Base-by-base conservation (phyloP, 2,888 invertebrate genomes). In the Pogonocherus hispidulus region DNA sequence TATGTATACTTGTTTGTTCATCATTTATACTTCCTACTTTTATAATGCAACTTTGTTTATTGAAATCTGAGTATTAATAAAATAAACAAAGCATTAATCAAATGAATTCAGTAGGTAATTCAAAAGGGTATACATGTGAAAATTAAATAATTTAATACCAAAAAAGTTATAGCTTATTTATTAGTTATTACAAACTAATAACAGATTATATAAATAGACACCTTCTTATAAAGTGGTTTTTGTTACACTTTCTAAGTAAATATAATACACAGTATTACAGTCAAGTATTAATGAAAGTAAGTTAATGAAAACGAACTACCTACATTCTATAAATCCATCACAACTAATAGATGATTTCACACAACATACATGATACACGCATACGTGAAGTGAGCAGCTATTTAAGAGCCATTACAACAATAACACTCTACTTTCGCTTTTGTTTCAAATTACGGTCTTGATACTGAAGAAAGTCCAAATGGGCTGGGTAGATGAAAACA, bases 401-500 rank as follows among this genome's bases (percentile, higher is more conserved):
- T 32, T 27, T 19, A 22, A 22, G 11, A 49, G 1, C 20, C 8
- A 49, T 20, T 16, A 1, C 8, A 54, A 54, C 54, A 35, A 19
- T 32, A 16, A 37, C 20, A 49, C 23, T 49, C 19, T n/a, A 20
- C 56, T 56, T 56, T 56, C 56, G 56, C 54, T 55, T 55, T 55
- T 37, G 54, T 37, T 55, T 55, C 27, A n/a, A 20, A 5, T 37
- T 55, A 37, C 35, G 8, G n/a, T 37, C 37, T n/a, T n/a, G n/a
- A 32, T 41, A 56, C 44, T n/a, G 56, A 57, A 57, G 56, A 57
- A 57, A 57, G 56, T 57, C 44, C 20, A n/a, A 44, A 57, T 16
- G 32, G 11, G 16, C 19, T 8, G n/a, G 20, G 41, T 14, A 16
- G 20, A 23, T 44, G 9, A 56, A n/a, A 41, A 44, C 23, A 18